Conservation (phyloP, 2,797 vertebrate species). For the Pseudochirops corinnae region DNA sequence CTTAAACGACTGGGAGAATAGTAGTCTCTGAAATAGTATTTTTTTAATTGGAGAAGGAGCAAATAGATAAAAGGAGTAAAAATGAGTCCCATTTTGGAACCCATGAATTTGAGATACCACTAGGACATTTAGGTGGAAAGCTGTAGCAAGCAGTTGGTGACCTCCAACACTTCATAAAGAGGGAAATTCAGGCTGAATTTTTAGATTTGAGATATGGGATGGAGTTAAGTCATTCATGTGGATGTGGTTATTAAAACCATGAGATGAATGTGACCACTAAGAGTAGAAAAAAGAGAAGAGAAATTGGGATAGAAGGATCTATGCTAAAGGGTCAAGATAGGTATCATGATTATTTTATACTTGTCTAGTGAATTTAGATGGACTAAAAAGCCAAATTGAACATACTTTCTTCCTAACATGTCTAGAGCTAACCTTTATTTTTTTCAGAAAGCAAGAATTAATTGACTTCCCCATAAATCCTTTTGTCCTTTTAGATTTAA, state of each 20-base stretch:
- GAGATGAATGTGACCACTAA: neutral
- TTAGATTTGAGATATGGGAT: neutral
- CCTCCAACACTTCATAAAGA: neutral
- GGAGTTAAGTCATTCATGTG: neutral
- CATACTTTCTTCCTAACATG: neutral
- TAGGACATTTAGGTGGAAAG: neutral
- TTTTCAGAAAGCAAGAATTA: constrained; percentile 25
- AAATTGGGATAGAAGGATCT: neutral
- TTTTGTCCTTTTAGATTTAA: constrained; percentile 7
- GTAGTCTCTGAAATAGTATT: neutral
- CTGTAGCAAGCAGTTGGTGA: neutral
- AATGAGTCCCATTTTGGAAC: neutral
- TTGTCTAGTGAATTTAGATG: neutral
- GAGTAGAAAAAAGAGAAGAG: neutral
- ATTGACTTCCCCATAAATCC: neutral
- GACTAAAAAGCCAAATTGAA: constrained; percentile 45
- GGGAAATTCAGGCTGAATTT: neutral
- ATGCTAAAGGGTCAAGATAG: neutral
- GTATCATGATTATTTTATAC: neutral
- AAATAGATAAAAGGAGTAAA: neutral
- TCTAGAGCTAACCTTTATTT: constrained; percentile 19
- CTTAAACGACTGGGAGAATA: neutral
- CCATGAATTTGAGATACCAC: neutral
- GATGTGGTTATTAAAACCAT: neutral
- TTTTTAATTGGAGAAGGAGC: neutral